Evolutionary conservation across 2,888 invertebrate species (phyloP), one percentile per base, ranked within the genome.

Genomic region (Heliothis peltigera): DNA sequence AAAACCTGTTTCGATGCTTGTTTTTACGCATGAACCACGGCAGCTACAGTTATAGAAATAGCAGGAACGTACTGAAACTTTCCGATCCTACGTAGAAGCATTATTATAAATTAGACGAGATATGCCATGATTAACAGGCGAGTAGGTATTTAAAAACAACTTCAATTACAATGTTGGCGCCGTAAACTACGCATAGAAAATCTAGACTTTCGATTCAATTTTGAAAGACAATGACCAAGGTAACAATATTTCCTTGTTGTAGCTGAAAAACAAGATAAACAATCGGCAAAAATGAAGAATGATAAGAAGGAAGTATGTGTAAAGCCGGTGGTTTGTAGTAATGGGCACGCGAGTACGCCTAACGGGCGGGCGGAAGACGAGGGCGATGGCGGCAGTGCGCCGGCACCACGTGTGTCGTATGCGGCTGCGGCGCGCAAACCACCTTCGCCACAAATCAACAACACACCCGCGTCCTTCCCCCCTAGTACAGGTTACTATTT

Each of bases 311-410:
- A 90, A 68, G 83, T 87, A 55, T 82, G 73, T 67, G 84, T 86
- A 71, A 93, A 91, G 85, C 70, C 81, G 39, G 84, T 85, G 82
- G 83, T 85, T 59, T 90, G 90, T 85, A 93, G 92, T 85, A 95
- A 94, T 81, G 95, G 94, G 63, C 93, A 93, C 83, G 81, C 89
- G 72, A 90, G 87, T 76, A 90, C 92, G 70, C 94, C 92, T 56
- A 95, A 95, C 72, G 94, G 94, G 39, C 91, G 93, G 72, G 93
- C 91, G 32, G 94, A 93, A 77, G 95, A 94, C 81, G 94, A 94
- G 80, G 88, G 92, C 64, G 89, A 94, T 70, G 93, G 92, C 75
- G 89, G 89, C 70, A 83, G 77, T 48, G 82, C 66, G 58, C 71
- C 80, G 32, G 77, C 87, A 55, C 91, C 92, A 70, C 91, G 90